A percentile compares a stretch with the other conserved stretches of the same genome.
phyloP scores from a whole-genome alignment of 2,113 vertebrate species.

The Nibea coibor region DNA sequence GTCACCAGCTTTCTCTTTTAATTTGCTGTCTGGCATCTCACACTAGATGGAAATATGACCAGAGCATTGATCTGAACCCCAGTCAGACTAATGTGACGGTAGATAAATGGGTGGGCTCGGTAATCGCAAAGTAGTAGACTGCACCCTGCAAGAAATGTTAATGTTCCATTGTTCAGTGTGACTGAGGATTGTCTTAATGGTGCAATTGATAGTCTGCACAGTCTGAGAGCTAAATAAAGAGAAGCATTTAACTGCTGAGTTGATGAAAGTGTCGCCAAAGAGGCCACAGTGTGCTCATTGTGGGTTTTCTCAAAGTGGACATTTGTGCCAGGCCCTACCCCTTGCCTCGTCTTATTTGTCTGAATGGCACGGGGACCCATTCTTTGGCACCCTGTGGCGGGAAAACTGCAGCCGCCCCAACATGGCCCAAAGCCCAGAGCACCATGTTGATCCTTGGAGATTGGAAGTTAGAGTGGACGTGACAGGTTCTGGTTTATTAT shows the following conservation, averaged over 20 bases:
- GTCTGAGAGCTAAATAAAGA: constrained; percentile 76
- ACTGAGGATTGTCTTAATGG: constrained; percentile 76
- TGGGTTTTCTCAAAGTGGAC: constrained; percentile 77
- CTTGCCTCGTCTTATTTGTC: constrained; percentile 74
- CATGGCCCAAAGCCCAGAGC: constrained; percentile 67
- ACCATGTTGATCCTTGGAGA: constrained; percentile 61
- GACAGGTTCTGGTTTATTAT: constrained; percentile 75
- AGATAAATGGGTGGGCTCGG: constrained; percentile 54
- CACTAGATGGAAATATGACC: constrained; percentile 60
- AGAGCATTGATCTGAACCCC: constrained; percentile 56
- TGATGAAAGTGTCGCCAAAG: constrained; percentile 75
- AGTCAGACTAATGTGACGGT: constrained; percentile 50
- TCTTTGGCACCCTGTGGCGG: constrained; percentile 66
- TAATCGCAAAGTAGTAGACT: constrained; percentile 58
- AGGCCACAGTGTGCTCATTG: constrained; percentile 80
- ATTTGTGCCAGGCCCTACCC: constrained; percentile 77
- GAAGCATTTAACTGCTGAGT: constrained; percentile 71
- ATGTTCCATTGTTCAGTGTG: constrained; percentile 70
- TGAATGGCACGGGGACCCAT: constrained; percentile 64
- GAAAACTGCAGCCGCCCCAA: constrained; percentile 68
- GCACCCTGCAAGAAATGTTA: constrained; percentile 59
- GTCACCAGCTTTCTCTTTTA: constrained; percentile 66
- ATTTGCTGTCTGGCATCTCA: constrained; percentile 65
- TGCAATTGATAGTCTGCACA: constrained; percentile 76
- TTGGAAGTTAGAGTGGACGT: constrained; percentile 66